A percentile compares a stretch with the other conserved stretches of the same genome.
Conservation (phyloP, 2,797 vertebrate genomes). For the Manis javanica region DNA sequence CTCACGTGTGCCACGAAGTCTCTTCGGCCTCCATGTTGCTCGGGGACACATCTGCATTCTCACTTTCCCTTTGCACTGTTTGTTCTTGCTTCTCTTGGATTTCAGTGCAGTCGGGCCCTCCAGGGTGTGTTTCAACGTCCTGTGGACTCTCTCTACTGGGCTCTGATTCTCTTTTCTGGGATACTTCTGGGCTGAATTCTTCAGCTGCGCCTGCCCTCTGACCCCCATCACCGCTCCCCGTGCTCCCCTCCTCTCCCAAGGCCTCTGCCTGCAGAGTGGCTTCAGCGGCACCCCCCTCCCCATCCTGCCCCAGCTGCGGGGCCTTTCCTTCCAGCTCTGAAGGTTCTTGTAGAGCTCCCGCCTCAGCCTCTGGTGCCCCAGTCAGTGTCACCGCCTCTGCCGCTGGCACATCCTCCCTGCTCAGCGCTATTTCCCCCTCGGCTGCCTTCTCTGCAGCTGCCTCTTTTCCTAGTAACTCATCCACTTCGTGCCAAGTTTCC, state of each 20-base stretch:
- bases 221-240: accelerated
- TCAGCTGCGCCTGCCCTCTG: accelerated
- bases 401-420: neutral
- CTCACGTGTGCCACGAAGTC: conserved; percentile 69
- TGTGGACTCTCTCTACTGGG: accelerated
- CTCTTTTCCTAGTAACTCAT: neutral
- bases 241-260: neutral
- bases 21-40: neutral
- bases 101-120: neutral
- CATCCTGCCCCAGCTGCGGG: neutral
- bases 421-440: neutral
- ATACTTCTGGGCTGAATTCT: accelerated
- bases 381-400: neutral
- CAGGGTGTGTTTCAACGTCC: accelerated
- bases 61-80: neutral
- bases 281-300: accelerated
- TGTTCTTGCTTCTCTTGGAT: neutral
- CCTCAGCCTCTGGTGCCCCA: accelerated
- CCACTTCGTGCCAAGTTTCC: neutral
- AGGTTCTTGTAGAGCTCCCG: accelerated
- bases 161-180: accelerated
- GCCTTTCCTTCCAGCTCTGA: accelerated
- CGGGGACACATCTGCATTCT: accelerated
- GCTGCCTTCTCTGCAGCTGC: neutral
- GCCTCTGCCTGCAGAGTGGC: accelerated